Evolutionary conservation across 2,797 vertebrate species (phyloP).

Genomic region (Peromyscus aztecus): DNA sequence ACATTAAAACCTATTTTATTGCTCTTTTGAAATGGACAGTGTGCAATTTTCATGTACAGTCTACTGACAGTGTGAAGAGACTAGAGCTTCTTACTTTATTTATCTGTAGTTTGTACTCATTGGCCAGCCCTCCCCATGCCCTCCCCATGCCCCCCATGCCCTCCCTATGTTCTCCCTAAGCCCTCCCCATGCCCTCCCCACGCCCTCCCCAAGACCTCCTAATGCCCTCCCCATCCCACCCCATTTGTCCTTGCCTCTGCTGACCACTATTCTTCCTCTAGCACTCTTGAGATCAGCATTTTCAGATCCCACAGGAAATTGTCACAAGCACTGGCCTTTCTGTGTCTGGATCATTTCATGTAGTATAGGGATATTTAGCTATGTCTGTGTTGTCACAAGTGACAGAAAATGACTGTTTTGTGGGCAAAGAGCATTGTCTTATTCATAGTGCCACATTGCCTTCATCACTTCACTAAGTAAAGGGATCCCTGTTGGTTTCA

Average conservation of each 20-base stretch:
- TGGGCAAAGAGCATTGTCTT: background rate
- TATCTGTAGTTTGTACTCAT: background rate
- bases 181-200: too few relatives aligned
- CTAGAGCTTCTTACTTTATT: background rate
- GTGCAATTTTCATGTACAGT: background rate
- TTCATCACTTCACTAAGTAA: background rate
- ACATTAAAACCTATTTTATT: background rate
- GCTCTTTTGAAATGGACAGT: background rate
- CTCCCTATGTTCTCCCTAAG: too few relatives aligned
- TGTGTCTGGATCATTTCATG: background rate
- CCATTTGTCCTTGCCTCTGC: background rate
- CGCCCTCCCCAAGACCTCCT: too few relatives aligned
- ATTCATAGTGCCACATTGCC: background rate
- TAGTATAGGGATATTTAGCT: too few relatives aligned
- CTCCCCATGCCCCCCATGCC: too few relatives aligned
- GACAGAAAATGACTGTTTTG: background rate
- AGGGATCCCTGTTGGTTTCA: background rate
- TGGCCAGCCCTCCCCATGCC: background rate
- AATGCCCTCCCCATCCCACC: too few relatives aligned
- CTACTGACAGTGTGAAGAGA: too few relatives aligned
- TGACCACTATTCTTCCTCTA: too few relatives aligned
- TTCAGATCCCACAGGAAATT: background rate
- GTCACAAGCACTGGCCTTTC: background rate
- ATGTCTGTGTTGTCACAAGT: background rate
- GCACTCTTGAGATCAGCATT: background rate